These are phyloP conservation scores for Zapornia atra DNA, from an alignment of 2,113 vertebrate genomes.

Conservation along the genomic window DNA sequence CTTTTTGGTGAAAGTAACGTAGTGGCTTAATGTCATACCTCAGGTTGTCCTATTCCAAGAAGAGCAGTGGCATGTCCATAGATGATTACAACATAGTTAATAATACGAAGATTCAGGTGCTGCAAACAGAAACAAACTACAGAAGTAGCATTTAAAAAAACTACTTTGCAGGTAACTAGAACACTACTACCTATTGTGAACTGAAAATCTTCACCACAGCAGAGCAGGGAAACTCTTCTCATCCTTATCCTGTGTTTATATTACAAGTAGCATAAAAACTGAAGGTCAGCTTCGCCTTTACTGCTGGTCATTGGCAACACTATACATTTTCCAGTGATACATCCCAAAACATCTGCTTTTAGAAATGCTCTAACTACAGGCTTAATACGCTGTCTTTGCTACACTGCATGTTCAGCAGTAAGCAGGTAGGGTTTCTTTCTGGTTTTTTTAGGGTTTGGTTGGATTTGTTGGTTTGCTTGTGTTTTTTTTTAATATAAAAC, in stretches of 20 bases:
- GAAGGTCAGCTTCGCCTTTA: background rate
- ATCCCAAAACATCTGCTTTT: background rate
- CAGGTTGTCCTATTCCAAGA: conserved; percentile 86
- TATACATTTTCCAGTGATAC: background rate
- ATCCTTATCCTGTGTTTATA: background rate
- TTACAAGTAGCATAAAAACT: background rate
- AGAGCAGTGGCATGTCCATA: conserved; percentile 87
- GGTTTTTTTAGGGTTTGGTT: too few species aligned
- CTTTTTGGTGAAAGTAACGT: background rate
- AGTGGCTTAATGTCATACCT: conserved; percentile 75
- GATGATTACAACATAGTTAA: conserved; percentile 83
- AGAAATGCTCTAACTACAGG: background rate
- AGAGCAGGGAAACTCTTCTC: background rate
- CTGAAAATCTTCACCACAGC: background rate
- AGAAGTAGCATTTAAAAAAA: background rate
- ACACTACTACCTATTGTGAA: background rate
- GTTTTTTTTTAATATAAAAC: background rate
- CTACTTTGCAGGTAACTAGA: background rate
- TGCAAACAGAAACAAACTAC: conserved; percentile 45
- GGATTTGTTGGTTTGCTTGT: too few species aligned
- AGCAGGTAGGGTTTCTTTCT: background rate
- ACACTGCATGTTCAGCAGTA: background rate
- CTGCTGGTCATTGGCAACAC: background rate
- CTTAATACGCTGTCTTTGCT: background rate
- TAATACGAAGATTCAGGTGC: conserved; percentile 79